phyloP scores from a whole-genome alignment of 2,797 vertebrate species.

The Argentina silus region DNA sequence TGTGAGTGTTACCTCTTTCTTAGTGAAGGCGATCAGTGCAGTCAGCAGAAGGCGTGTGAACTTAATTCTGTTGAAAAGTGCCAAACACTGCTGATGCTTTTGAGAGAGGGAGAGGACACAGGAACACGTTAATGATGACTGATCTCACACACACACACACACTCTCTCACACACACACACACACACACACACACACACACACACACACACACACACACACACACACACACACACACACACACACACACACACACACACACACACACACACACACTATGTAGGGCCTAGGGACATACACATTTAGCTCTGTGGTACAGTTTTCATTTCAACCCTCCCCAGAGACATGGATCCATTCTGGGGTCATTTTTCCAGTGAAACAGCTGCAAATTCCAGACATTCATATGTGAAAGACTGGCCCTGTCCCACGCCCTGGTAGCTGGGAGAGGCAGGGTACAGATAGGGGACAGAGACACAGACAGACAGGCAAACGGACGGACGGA shows the following conservation, averaged over 20 bases:
- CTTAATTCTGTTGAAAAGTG: conserved; percentile 97
- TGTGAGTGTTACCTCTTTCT: conserved; percentile 89
- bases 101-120: conserved; percentile 38
- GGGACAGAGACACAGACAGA: neutral
- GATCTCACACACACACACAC: conserved; percentile 7
- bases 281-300: neutral
- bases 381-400: conserved; percentile 33
- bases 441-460: neutral
- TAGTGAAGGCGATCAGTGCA: conserved; percentile 95
- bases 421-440: conserved; percentile 27
- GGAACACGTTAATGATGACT: conserved; percentile 29
- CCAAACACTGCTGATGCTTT: conserved; percentile 97
- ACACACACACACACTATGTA: neutral
- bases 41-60: conserved; percentile 94
- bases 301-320: conserved; percentile 2
- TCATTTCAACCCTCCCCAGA: conserved; percentile 18
- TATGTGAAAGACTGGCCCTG: conserved; percentile 34
- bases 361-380: conserved; percentile 22
- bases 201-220: neutral
- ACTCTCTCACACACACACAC: conserved; percentile 29
- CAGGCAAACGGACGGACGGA: neutral
- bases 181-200: conserved; percentile 2
- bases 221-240: neutral
- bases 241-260: conserved; percentile 14
- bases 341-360: neutral